Conservation (phyloP, 1,140 invertebrate genomes). For the Meloidogyne floridensis region DNA sequence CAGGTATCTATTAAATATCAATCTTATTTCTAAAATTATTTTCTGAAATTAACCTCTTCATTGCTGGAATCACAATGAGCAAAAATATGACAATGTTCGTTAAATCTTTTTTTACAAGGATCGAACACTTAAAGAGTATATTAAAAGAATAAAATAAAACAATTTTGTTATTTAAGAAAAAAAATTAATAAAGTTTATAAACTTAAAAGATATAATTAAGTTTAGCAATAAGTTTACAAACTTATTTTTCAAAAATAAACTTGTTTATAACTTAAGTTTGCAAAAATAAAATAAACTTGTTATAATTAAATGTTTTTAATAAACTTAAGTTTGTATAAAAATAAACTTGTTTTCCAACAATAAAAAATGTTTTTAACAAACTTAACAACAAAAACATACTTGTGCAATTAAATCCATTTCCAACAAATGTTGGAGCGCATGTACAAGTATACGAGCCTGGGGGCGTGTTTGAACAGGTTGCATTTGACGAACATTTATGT, state of each 20-base stretch:
- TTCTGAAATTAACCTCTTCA: slow-evolving; percentile 6
- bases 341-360: not conserved
- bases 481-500: slow-evolving; percentile 49
- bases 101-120: slow-evolving; percentile 49
- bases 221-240: not conserved
- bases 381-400: slow-evolving; percentile 28
- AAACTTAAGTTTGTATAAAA: too few relatives aligned
- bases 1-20: slow-evolving; percentile 31
- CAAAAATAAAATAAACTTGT: too few relatives aligned
- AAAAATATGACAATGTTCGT: slow-evolving; percentile 42
- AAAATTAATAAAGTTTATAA: not conserved
- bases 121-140: slow-evolving; percentile 47
- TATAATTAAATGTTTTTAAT: too few relatives aligned
- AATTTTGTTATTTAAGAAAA: slow-evolving; percentile 10
- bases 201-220: not conserved
- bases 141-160: slow-evolving; percentile 19
- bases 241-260: slow-evolving; percentile 19
- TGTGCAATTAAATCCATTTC: slow-evolving; percentile 52
- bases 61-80: slow-evolving; percentile 47
- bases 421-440: slow-evolving; percentile 38
- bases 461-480: slow-evolving; percentile 42
- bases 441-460: slow-evolving; percentile 48
- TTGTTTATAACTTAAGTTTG: too few relatives aligned
- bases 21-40: slow-evolving; percentile 3
- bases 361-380: slow-evolving; percentile 5